Base-by-base conservation (phyloP, 2,797 vertebrate genomes). In the Mallotus villosus region DNA sequence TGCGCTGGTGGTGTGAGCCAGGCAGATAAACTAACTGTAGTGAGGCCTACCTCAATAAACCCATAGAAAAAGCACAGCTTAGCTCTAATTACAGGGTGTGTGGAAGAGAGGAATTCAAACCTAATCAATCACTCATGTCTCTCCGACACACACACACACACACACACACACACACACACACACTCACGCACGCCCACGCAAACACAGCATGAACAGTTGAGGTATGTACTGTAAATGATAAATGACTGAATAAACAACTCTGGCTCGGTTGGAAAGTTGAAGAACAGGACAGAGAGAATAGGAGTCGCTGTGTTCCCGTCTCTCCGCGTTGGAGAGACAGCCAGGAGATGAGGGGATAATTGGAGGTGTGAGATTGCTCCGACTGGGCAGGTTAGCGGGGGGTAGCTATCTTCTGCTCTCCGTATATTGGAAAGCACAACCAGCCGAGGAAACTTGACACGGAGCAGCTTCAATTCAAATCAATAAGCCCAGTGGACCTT, bases 61-160 rank as follows among this genome's bases (percentile, higher is more conserved):
- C 51, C 21, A 32, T 27, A 41, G 32, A 2, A 74, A 61, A 14
- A 27, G 59, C 22, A 25, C 11, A 27, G 63, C 59, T 51, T 64
- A 60, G 19, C 70, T 84, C 77, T 90, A 89, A 90, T 91, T 86
- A 86, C 19, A 80, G 87, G 87, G 81, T 86, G 81, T 81, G 73
- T 63, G 25, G 32, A 55, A 77, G 9, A 60, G 12, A 75, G 74
- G 84, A 87, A 86, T 86, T 79, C 57, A 74, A 59, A 76, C 61
- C 61, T 37, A 79, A 89, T 89, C 72, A 83, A 81, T 89, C 84
- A 84, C 64, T 65, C 72, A 19, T 63, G 19, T 70, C 67, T 60
- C 16, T 27, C 66, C 75, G 14, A 29, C 58, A 58, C 53, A 65
- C 51, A 74, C 67, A 66, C 65, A 19, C 61, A 25, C 66, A 32